These are phyloP conservation scores for Phymastichus coffea DNA, from an alignment of 1,140 invertebrate genomes.

Conservation along the genomic window DNA sequence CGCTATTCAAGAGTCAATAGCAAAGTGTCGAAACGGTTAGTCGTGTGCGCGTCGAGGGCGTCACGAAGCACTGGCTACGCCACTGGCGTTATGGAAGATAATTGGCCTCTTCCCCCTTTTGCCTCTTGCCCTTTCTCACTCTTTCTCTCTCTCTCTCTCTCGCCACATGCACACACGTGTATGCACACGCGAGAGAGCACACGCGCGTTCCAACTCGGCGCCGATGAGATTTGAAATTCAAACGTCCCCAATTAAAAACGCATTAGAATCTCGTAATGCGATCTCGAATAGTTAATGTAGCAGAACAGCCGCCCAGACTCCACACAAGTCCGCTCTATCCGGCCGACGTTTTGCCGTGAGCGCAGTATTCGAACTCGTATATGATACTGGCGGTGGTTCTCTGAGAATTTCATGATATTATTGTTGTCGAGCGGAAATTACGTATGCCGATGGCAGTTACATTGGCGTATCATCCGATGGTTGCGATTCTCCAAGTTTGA, in stretches of 20 bases:
- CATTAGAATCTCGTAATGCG: slow-evolving; percentile 44
- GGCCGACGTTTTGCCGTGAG: neutral
- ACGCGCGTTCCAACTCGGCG: slow-evolving; percentile 14
- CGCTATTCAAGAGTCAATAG: too few relatives aligned
- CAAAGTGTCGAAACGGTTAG: slow-evolving; percentile 29
- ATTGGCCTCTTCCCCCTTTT: slow-evolving; percentile 33
- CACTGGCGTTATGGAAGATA: slow-evolving; percentile 36
- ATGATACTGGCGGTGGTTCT: neutral
- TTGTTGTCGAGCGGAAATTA: too few relatives aligned
- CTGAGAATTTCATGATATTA: slow-evolving; percentile 6
- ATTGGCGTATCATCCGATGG: too few relatives aligned
- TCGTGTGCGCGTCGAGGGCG: neutral
- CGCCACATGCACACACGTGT: neutral
- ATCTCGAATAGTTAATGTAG: slow-evolving; percentile 24
- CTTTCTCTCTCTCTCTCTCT: neutral
- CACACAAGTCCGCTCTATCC: slow-evolving; percentile 11
- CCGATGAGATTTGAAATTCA: slow-evolving; percentile 53
- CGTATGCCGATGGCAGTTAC: too few relatives aligned
- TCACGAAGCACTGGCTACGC: slow-evolving; percentile 30
- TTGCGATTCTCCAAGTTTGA: too few relatives aligned
- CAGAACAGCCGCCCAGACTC: slow-evolving; percentile 15
- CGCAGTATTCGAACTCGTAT: too few relatives aligned
- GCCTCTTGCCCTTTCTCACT: slow-evolving; percentile 1
- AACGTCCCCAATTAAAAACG: slow-evolving; percentile 54
- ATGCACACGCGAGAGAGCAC: neutral